A percentile compares a stretch with the other conserved stretches of the same genome.
Conservation (phyloP, 2,113 vertebrate genomes). For the Drymodes brunneopygia region DNA sequence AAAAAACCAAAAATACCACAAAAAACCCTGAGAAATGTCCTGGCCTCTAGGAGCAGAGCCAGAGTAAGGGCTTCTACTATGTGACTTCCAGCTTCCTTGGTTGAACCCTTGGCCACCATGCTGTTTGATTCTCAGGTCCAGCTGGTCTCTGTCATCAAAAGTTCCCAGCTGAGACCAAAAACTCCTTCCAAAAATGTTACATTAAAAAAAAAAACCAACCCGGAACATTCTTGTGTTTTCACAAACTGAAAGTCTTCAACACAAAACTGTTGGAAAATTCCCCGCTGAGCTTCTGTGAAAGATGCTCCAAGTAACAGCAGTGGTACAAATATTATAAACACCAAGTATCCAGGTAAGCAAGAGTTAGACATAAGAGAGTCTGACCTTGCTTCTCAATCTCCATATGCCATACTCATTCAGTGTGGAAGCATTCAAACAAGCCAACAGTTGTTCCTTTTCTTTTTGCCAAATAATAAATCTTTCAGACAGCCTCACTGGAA, state of each 20-base stretch:
- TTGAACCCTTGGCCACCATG: background rate
- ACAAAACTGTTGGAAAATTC: background rate
- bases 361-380: background rate
- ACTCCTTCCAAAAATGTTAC: background rate
- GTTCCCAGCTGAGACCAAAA: background rate
- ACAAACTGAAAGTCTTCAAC: background rate
- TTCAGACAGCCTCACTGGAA: constrained; percentile 17
- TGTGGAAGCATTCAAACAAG: constrained; percentile 1
- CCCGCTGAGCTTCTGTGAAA: background rate
- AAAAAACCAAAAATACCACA: background rate
- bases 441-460: constrained; percentile 16
- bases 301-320: background rate
- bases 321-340: background rate
- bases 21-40: background rate
- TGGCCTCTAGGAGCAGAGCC: background rate
- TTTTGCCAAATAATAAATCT: constrained; percentile 49
- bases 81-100: background rate
- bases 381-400: constrained; percentile 21
- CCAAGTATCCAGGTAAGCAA: background rate
- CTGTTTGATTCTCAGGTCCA: background rate
- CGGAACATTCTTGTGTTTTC: background rate
- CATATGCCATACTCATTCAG: background rate
- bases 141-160: background rate
- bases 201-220: background rate
- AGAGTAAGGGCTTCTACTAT: background rate